Evolutionary conservation across 2,113 vertebrate species (phyloP), one percentile per base, ranked within the genome.

Genomic region (Pelecanus crispus): DNA sequence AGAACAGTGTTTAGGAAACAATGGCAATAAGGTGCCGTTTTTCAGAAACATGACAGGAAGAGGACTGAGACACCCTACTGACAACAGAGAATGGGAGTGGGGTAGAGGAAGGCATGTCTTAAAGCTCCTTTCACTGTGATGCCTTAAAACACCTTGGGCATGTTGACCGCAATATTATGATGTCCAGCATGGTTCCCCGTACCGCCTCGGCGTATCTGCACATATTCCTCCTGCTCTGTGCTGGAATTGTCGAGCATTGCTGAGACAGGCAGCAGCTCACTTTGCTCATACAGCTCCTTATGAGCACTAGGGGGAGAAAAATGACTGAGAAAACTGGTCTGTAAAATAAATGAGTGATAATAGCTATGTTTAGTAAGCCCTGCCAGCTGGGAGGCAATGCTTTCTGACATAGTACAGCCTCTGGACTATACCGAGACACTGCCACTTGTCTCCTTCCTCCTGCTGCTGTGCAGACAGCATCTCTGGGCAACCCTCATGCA

Each of bases 161-260:
- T 9, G 40, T 20, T 81, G 55, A 18, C 25, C 70, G 32, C 59
- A 62, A 22, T 7, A 1, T 32, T 55, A 1, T 19, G 31, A 8
- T 34, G 15, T 11, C 53, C 58, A 7, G 21, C 2, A 2, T 9
- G 24, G 44, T 11, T 66, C 38, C 65, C 61, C 29, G 42, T 18
- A 38, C 22, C 4, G 0, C 49, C 72, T 49, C 40, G 44, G 67
- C 4, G 0, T 38, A 56, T 8, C 24, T 9, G 6, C 32, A 4
- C 16, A 0, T 2, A 10, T 14, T 31, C 25, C 36, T 79, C 12
- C 71, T 75, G 70, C 61, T 56, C 59, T 17, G 20, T 29, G 72
- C 68, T 66, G 63, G 50, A 38, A 34, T 25, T 59, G 36, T 31
- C 31, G 45, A 73, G 34, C 66, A 26, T 44, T 72, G 14, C 67